Evolutionary conservation across 2,113 vertebrate species (phyloP), one percentile per base, ranked within the genome.

Genomic region (Machaerirhynchus nigripectus): DNA sequence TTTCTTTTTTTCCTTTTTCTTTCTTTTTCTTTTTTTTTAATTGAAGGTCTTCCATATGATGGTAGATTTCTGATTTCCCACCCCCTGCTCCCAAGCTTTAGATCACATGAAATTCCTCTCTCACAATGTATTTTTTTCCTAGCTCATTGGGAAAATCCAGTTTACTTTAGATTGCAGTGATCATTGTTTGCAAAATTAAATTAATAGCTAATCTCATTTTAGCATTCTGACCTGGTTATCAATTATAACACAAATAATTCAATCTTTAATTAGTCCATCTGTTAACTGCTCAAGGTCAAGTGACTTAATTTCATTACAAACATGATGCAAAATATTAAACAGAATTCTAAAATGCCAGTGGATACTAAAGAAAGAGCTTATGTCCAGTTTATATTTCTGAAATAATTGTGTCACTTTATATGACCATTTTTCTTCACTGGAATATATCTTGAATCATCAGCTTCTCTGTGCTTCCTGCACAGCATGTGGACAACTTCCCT

Each of bases 151-250:
- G 26, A 39, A 84, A 80, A 85, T 85, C 16, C 39, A 56, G 47
- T 90, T 91, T 88, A 60, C 13, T 85, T 94, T 90, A 75, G 11
- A 20, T 90, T 74, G 33, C 24, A 49, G 39, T 59, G 71, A 40
- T 76, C 33, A 84, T 44, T 93, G 31, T 79, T 92, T 89, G 5
- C 13, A 89, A 95, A 90, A 70, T 77, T 80, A 81, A 84, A 23
- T 76, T 71, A 84, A 44, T 70, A 88, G 23, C 9, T 85, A 73
- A 89, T 57, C 40, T 84, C 27, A 55, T 84, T 86, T 91, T 91
- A 80, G 46, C 44, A 70, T 84, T 87, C 53, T 94, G 87, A 89
- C 87, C 80, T 69, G 70, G 14, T 93, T 92, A 93, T 92, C 60
- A 85, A 35, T 79, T 88, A 64, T 59, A 82, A 89, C 39, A 91